Conservation (phyloP, 2,113 vertebrate genomes). For the Planiliza haematocheilus region DNA sequence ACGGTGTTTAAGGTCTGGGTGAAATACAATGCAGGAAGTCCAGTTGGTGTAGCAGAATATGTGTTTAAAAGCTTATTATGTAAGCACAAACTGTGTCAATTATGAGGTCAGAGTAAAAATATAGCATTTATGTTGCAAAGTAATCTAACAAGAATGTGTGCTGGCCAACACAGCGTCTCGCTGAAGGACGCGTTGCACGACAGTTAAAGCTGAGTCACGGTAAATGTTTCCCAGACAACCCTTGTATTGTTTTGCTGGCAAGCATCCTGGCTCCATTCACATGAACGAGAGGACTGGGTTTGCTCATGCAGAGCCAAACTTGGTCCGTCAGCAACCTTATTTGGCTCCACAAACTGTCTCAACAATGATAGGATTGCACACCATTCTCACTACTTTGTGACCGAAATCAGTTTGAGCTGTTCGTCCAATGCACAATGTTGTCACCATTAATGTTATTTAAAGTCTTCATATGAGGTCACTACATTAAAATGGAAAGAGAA, state of each 20-base stretch:
- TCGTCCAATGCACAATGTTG: not conserved
- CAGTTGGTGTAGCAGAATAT: not conserved
- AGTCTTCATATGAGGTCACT: not conserved
- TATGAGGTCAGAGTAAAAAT: not conserved
- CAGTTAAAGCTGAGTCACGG: not conserved
- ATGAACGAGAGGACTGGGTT: not conserved
- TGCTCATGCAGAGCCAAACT: not conserved
- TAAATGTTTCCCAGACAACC: not conserved
- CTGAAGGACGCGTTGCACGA: not conserved
- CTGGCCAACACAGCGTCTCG: not conserved
- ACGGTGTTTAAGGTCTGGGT: not conserved
- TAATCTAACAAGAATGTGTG: not conserved
- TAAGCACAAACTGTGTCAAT: no score
- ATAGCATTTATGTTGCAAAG: not conserved
- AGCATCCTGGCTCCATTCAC: not conserved
- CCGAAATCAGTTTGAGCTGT: not conserved
- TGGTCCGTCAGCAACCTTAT: not conserved
- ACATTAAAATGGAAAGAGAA: not conserved
- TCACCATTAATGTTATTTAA: not conserved
- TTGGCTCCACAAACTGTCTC: not conserved
- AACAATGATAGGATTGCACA: not conserved
- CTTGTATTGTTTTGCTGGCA: not conserved
- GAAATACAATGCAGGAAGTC: constrained; percentile 4
- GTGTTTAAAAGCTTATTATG: not conserved
- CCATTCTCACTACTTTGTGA: not conserved